phyloP scores from a whole-genome alignment of 30 jellyfish, hydroid and myxozoan genomes.

The Aurelia sp. region DNA sequence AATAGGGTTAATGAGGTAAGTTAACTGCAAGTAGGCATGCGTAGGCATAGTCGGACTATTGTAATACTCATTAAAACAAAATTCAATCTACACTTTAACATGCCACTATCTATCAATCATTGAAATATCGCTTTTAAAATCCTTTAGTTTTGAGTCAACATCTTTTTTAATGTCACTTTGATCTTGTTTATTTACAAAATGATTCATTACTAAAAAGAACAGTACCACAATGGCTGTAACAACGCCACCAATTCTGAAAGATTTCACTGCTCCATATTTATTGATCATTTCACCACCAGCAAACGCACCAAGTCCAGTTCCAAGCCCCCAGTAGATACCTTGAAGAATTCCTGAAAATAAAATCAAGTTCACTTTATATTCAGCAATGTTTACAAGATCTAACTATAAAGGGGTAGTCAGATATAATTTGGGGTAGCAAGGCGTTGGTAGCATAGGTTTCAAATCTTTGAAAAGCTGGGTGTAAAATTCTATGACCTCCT shows the following conservation, averaged over 20 bases:
- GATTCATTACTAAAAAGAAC: slow-evolving; percentile 27
- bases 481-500: too few species aligned
- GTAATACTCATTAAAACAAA: too few species aligned
- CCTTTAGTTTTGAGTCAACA: slow-evolving; percentile 31
- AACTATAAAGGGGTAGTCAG: not conserved
- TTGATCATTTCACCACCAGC: slow-evolving; percentile 91
- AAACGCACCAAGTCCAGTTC: slow-evolving; percentile 98
- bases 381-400: not conserved
- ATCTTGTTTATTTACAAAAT: slow-evolving; percentile 29
- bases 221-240: slow-evolving; percentile 69
- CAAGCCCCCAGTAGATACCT: slow-evolving; percentile 99
- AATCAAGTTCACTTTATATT: not conserved
- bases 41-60: too few species aligned
- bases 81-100: too few species aligned
- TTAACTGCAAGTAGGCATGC: too few species aligned
- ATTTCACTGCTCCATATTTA: slow-evolving; percentile 72
- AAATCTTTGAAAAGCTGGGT: too few species aligned
- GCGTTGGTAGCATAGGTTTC: too few species aligned
- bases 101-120: too few species aligned
- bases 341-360: slow-evolving; percentile 88
- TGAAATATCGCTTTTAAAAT: slow-evolving; percentile 13
- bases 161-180: slow-evolving; percentile 10
- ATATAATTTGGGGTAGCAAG: too few species aligned
- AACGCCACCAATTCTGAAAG: slow-evolving; percentile 90
- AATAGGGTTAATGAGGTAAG: too few species aligned